A percentile compares a stretch with the other conserved stretches of the same genome.
phyloP scores from a whole-genome alignment of 2,797 vertebrate genomes.

The Lates japonicus region DNA sequence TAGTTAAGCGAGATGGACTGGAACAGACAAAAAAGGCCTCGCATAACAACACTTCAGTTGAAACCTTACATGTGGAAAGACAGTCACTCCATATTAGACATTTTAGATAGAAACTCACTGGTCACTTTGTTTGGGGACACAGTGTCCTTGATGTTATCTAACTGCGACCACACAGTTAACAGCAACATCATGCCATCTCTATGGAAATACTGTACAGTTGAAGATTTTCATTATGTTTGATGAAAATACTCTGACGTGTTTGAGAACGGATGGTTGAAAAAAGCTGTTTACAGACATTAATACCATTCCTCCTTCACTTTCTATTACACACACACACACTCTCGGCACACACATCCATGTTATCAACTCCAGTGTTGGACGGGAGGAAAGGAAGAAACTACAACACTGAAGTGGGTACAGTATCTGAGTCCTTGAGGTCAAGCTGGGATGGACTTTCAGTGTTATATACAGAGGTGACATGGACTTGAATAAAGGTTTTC shows the following conservation, averaged over 20 bases:
- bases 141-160: conserved; percentile 50
- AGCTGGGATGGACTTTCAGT: conserved; percentile 62
- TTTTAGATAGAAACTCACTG: conserved; percentile 1
- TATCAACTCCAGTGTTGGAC: conserved; percentile 17
- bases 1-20: neutral
- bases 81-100: too few species aligned
- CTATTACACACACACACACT: conserved; percentile 33
- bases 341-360: conserved; percentile 32
- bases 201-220: conserved; percentile 35
- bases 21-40: neutral
- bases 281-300: conserved; percentile 45
- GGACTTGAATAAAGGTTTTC: conserved; percentile 26
- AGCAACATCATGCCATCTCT: conserved; percentile 45
- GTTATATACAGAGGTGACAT: conserved; percentile 24
- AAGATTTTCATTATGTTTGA: too few species aligned
- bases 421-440: conserved; percentile 56
- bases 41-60: conserved; percentile 10
- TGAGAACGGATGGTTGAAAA: too few species aligned
- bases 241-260: too few species aligned
- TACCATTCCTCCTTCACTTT: conserved; percentile 40
- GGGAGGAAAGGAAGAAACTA: conserved; percentile 58
- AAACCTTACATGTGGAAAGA: conserved; percentile 5
- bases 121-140: conserved; percentile 44
- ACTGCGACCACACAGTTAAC: conserved; percentile 39
- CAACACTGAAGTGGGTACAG: conserved; percentile 31